A percentile compares a stretch with the other conserved stretches of the same genome.
phyloP scores from a whole-genome alignment of 35 echinoderm and acorn worm species.

The Amphiura filiformis region DNA sequence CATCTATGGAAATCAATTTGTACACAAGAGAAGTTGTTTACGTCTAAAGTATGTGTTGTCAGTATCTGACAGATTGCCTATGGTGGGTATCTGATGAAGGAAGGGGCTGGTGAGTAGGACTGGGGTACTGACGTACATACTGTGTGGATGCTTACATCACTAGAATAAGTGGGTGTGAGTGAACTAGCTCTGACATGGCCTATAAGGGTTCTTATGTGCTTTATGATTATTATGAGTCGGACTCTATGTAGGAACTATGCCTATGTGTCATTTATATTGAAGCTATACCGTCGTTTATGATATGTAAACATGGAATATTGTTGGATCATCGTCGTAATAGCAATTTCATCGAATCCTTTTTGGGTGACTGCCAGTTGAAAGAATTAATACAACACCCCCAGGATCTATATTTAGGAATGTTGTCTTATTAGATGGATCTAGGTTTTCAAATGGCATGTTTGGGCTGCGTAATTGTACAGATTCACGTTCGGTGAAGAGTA shows the following conservation, averaged over 20 bases:
- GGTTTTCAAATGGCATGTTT: no score
- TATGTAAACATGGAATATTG: not conserved
- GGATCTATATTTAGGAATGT: not conserved
- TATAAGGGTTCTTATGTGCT: no score
- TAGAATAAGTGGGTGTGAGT: not conserved
- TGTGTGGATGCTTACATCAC: not conserved
- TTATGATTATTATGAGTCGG: not conserved
- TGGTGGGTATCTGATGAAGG: not conserved
- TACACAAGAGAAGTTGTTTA: not conserved
- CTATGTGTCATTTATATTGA: not conserved
- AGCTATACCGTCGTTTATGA: no score
- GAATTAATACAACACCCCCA: not conserved
- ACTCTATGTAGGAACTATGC: not conserved
- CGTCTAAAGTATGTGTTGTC: not conserved
- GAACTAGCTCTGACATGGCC: no score
- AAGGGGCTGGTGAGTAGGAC: not conserved
- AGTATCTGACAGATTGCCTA: not conserved
- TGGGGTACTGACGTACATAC: no score
- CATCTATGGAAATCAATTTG: not conserved
- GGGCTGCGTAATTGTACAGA: no score
- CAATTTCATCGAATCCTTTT: not conserved
- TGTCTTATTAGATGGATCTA: no score
- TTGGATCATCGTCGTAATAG: not conserved
- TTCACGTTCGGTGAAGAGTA: no score
- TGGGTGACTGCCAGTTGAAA: not conserved